A percentile compares a stretch with the other conserved stretches of the same genome.
Evolutionary conservation across 2,888 invertebrate genomes (phyloP).

Genomic region (Diaperis boleti): DNA sequence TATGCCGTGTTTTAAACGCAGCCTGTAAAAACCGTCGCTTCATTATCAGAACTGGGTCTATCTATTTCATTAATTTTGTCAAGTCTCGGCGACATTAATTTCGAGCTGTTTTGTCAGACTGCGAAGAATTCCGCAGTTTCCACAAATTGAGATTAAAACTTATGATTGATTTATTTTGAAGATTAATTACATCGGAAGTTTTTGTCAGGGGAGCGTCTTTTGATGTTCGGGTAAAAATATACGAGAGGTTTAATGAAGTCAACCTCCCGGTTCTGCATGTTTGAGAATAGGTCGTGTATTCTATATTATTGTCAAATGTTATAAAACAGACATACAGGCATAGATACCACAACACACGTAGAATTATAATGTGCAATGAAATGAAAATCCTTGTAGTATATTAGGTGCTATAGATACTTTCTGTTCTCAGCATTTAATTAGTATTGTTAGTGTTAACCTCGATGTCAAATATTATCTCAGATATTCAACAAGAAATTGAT

Average conservation of each 20-base stretch:
- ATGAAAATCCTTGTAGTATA: no score
- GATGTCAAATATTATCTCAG: no score
- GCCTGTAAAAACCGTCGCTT: constrained; percentile 4
- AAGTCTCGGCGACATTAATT: constrained; percentile 19
- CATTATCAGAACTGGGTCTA: constrained; percentile 4
- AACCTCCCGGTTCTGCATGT: not conserved
- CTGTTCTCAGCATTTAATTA: no score
- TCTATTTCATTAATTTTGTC: constrained; percentile 14
- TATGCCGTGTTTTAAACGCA: constrained; percentile 13
- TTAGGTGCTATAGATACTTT: no score
- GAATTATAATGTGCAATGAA: no score
- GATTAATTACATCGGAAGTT: constrained; percentile 11
- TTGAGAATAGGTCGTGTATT: no score
- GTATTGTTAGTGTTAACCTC: no score
- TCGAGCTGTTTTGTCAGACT: constrained; percentile 1
- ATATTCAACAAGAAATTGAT: no score
- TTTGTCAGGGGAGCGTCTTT: not conserved
- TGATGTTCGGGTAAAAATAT: constrained; percentile 1
- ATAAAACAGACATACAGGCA: no score
- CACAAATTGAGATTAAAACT: constrained; percentile 17
- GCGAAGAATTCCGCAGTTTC: constrained; percentile 5
- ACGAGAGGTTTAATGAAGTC: constrained; percentile 13
- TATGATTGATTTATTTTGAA: constrained; percentile 24
- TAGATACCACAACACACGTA: no score
- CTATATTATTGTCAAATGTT: no score